Evolutionary conservation across 2,888 invertebrate species (phyloP).

Genomic region (Parthenolecanium corni): DNA sequence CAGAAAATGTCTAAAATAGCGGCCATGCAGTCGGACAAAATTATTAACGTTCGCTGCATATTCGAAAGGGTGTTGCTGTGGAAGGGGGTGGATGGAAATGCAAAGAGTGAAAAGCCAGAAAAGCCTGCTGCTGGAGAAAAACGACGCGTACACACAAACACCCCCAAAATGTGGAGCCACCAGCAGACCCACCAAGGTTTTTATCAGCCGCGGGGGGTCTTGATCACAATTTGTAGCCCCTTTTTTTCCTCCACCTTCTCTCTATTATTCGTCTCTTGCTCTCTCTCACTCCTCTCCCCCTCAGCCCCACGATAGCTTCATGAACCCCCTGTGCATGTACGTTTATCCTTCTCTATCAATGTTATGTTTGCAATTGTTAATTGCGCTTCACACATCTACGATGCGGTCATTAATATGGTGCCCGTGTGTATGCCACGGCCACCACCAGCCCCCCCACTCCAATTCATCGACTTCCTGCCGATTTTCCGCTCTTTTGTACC

Average conservation of each 20-base stretch:
- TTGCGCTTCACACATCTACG: conserved; percentile 26
- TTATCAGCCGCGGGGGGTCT: conserved; percentile 25
- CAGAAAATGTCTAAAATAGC: neutral
- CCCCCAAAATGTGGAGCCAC: neutral
- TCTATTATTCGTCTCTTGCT: too few relatives aligned
- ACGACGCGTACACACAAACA: neutral
- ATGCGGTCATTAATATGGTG: conserved; percentile 28
- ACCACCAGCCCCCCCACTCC: conserved; percentile 13
- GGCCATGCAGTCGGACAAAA: too few relatives aligned
- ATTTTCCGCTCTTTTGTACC: conserved; percentile 28
- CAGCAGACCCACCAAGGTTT: conserved; percentile 2
- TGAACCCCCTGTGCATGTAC: too few relatives aligned
- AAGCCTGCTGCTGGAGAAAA: neutral
- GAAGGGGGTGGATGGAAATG: too few relatives aligned
- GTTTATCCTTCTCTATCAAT: too few relatives aligned
- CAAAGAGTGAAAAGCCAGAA: too few relatives aligned
- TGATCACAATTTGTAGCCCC: conserved; percentile 24
- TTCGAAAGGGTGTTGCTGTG: too few relatives aligned
- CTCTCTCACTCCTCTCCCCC: too few relatives aligned
- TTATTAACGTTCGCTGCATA: too few relatives aligned
- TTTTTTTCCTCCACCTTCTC: conserved; percentile 7
- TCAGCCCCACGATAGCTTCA: too few relatives aligned
- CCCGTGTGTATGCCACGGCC: conserved; percentile 25
- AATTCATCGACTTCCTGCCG: conserved; percentile 28
- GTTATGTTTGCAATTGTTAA: conserved; percentile 26